A percentile compares a stretch with the other conserved stretches of the same genome.
phyloP scores from a whole-genome alignment of 2,888 invertebrate genomes.

The Agrypnus murinus region DNA sequence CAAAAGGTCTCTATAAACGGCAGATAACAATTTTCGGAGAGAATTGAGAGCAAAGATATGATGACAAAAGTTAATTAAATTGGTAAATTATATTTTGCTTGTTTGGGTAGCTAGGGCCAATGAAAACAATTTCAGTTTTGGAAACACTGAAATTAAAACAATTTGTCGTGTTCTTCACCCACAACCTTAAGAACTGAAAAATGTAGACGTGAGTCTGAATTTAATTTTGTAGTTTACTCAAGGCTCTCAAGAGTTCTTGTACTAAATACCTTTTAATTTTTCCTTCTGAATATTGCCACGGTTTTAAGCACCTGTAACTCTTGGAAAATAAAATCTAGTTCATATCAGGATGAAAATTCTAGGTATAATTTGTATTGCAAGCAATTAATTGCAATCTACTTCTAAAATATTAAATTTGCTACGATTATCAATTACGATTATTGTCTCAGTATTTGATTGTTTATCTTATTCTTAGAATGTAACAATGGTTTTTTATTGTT shows the following conservation, averaged over 20 bases:
- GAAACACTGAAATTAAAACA: slow-evolving; percentile 39
- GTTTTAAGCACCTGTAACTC: too few relatives aligned
- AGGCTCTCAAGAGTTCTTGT: slow-evolving; percentile 2
- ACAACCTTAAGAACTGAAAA: slow-evolving; percentile 16
- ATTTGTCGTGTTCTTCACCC: slow-evolving; percentile 23
- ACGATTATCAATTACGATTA: too few relatives aligned
- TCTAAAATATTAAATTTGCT: too few relatives aligned
- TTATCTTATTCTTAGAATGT: too few relatives aligned
- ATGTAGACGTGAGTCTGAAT: slow-evolving; percentile 4
- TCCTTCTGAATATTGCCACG: too few relatives aligned
- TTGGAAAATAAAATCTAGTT: too few relatives aligned
- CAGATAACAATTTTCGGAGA: slow-evolving; percentile 8
- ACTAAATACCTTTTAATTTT: too few relatives aligned
- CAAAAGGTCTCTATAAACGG: slow-evolving; percentile 14
- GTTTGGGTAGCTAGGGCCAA: slow-evolving; percentile 49
- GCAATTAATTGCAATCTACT: too few relatives aligned
- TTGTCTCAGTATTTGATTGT: too few relatives aligned
- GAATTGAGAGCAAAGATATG: slow-evolving; percentile 38
- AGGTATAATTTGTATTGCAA: too few relatives aligned
- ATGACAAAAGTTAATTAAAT: slow-evolving; percentile 51
- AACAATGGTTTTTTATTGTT: too few relatives aligned
- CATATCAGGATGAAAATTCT: too few relatives aligned
- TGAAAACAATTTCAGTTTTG: slow-evolving; percentile 49
- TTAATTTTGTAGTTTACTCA: slow-evolving; percentile 13
- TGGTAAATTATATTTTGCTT: slow-evolving; percentile 42